Base-by-base conservation (phyloP, 1,140 invertebrate genomes). In the Muscidifurax raptorellus region DNA sequence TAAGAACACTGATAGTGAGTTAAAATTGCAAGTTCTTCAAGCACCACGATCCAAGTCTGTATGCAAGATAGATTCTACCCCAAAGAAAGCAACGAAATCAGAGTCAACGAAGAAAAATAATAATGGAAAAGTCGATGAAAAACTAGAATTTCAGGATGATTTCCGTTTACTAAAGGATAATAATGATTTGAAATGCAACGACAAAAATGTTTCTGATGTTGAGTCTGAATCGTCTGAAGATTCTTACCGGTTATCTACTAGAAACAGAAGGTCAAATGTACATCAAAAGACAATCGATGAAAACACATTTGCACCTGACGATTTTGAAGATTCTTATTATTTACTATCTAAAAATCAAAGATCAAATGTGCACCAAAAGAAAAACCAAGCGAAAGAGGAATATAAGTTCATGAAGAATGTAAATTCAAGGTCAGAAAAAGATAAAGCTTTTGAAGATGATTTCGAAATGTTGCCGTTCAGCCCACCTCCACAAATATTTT, bases 21-120 rank as follows among this genome's bases (percentile, higher is more conserved):
- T 78, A 44, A 82, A 78, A 69, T 2, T 69, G 12, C 18, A 59
- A 82, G 13, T 52, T 15, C 0, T 36, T 52, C 10, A 52, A 79
- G 40, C 27, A 18, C 52, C 28, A 40, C 83, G 71, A 79, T 75
- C 87, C 18, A 85, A 85, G 0, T 79, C 52, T 83, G 71, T 81
- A 15, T 74, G 18, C 40, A 82, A 76, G 80, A 69, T 79, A 4
- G 5, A 74, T 59, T 75, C 30, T 64, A 18, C 44, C 12, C 25
- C n/a, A 1, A 76, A 28, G 12, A 32, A 67, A 30, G n/a, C 3
- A 9, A 36, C 22, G 18, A 15, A n/a, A 30, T 4, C 40, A 72
- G 44, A 47, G n/a, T 7, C 10, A 4, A 66, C 59, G 64, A 59
- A 75, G 6, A 28, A 40, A 76, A 82, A 82, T 27, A 18, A 72